Conservation (phyloP, 2,888 invertebrate genomes). For the Corbicula japonica region DNA sequence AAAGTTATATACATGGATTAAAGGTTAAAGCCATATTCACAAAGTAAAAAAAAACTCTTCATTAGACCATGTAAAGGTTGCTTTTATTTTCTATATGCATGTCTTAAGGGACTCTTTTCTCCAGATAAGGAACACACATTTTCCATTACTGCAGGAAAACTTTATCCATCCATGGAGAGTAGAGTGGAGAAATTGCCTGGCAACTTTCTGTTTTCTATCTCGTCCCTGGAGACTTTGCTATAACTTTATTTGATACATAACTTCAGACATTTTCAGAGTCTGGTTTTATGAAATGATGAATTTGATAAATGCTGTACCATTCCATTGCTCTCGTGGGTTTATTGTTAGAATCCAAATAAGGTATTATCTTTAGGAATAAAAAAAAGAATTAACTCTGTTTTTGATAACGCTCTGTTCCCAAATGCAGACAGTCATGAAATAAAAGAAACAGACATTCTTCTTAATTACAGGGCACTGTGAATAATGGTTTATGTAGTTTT, state of each 20-base stretch:
- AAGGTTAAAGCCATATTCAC: too few relatives aligned
- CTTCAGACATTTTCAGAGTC: conserved; percentile 35
- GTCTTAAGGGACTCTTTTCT: conserved; percentile 6
- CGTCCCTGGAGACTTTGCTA: conserved; percentile 10
- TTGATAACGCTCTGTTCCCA: too few relatives aligned
- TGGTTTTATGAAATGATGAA: conserved; percentile 27
- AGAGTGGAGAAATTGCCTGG: conserved; percentile 13
- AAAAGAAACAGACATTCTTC: conserved; percentile 23
- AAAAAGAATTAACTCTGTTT: too few relatives aligned
- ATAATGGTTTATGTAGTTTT: conserved; percentile 29
- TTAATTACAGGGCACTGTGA: conserved; percentile 28
- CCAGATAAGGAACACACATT: conserved; percentile 35
- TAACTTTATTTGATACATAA: conserved; percentile 33
- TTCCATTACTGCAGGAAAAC: conserved; percentile 34
- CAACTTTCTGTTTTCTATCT: conserved; percentile 24
- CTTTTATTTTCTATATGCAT: conserved; percentile 10
- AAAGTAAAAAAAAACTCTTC: too few relatives aligned
- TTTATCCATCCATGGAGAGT: conserved; percentile 24
- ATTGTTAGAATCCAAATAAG: conserved; percentile 24
- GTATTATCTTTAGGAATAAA: too few relatives aligned
- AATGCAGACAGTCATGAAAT: too few relatives aligned
- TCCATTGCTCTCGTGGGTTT: conserved; percentile 6
- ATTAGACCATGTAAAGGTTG: too few relatives aligned
- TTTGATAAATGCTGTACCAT: conserved; percentile 39
- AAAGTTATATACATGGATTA: too few relatives aligned